Base-by-base conservation (phyloP, 2,113 vertebrate species). In the Xenopus borealis region DNA sequence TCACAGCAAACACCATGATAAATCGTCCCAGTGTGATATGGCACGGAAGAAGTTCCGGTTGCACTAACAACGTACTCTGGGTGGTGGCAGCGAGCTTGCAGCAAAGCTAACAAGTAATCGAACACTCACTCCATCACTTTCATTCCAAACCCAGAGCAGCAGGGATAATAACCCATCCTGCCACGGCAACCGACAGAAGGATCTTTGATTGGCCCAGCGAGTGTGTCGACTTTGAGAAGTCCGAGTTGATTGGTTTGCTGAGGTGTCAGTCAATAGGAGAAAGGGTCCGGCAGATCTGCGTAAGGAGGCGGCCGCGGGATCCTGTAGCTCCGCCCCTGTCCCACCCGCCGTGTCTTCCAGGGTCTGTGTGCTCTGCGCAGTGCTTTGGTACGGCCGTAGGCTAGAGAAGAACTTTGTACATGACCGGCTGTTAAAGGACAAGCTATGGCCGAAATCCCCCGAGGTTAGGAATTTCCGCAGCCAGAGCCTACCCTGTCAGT, bases 281-380 rank as follows among this genome's bases (percentile, higher is more conserved):
- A 7, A 23, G 72, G 59, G 16, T 23, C 55, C 14, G 73, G 66
- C 11, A 14, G 66, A 23, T 27, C 66, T 76, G 66, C 57, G 23
- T 45, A 69, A 33, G 13, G 20, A 52, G 73, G 57, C 17, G 57
- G 66, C 10, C 3, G 1, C 44, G 23, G 58, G 17, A 55, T n/a
- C 16, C 45, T 12, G 7, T 16, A 44, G 45, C 66, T 17, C 73
- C 73, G 57, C 72, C 72, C 14, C 46, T 66, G 30, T 73, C 50
- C 47, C 72, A 69, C 66, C 58, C 72, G 66, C 58, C 47, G 58
- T 52, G 66, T 53, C 64, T 68, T 19, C 63, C 72, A 53, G 58
- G 13, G 44, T 75, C 73, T 69, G 73, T 10, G 46, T 6, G 33
- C 33, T 40, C 59, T 47, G 66, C 67, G 59, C 67, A 55, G 47